phyloP scores from a whole-genome alignment of 2,888 invertebrate species.

The Anodontia alba region DNA sequence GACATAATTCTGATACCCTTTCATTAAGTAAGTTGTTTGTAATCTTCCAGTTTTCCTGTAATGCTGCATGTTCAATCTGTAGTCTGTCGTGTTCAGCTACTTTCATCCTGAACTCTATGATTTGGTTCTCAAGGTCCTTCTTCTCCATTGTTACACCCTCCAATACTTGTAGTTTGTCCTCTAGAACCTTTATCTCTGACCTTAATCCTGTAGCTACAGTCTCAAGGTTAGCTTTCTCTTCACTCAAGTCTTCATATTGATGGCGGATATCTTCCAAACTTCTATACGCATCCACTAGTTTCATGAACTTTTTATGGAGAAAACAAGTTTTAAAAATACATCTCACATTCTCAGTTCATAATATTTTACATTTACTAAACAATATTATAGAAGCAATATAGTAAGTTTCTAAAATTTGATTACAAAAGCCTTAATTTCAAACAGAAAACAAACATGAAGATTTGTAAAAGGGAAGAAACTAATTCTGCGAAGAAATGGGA shows the following conservation, averaged over 20 bases:
- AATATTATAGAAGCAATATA: no score
- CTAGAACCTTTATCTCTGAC: constrained; percentile 55
- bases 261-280: constrained; percentile 44
- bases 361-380: no score
- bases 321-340: no score
- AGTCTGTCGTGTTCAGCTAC: constrained; percentile 53
- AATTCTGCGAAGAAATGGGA: no score
- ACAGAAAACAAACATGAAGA: no score
- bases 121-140: constrained; percentile 55
- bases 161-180: constrained; percentile 52
- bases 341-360: no score
- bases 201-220: constrained; percentile 53
- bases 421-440: no score
- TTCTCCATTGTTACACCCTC: constrained; percentile 52
- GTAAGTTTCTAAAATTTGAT: no score
- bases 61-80: constrained; percentile 62
- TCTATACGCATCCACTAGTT: constrained; percentile 54
- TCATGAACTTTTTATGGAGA: constrained; percentile 39
- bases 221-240: constrained; percentile 68
- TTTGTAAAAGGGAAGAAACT: no score
- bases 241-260: constrained; percentile 46
- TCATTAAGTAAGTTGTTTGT: constrained; percentile 67
- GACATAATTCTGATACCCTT: constrained; percentile 68
- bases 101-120: constrained; percentile 59
- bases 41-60: constrained; percentile 69